Evolutionary conservation across 2,113 vertebrate genomes (phyloP), one percentile per base, ranked within the genome.

Genomic region (Neomonachus schauinslandi): DNA sequence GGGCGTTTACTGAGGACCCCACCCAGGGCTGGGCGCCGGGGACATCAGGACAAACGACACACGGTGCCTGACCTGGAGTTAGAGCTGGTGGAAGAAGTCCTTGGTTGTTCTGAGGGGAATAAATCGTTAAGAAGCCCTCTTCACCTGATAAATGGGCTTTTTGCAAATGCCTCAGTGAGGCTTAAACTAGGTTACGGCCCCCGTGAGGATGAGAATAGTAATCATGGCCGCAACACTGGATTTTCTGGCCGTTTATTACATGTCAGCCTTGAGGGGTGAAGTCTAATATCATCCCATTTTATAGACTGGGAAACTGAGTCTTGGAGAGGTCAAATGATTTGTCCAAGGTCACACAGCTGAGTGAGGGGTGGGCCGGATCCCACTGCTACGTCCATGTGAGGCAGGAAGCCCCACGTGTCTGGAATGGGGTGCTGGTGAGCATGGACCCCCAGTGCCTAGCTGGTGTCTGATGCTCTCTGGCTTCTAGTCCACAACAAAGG

Each of bases 161-260:
- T 49, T 14, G 4, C 26, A 12, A 90, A 63, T 36, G 57, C 67
- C 81, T 87, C 72, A 18, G 0, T 13, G 65, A 95, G 31, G 46
- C 49, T 67, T 79, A 5, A 74, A n/a, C 24, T 81, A 13, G 14
- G 13, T 36, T 26, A 53, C 0, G 31, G 10, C 10, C 51, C 57
- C 19, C 3, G 0, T n/a, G 77, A 51, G 5, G 65, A 51, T 74
- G n/a, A 42, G 0, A 14, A 9, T 2, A 7, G 39, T 22, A 1
- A 13, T 24, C 5, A 31, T 1, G 55, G 31, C 76, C 11, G 22
- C 7, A 7, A 22, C 71, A 2, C 14, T 10, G 67, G 24, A 4
- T 85, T 63, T 97, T 89, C 82, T 33, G 51, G 67, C 71, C 84
- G 2, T 9, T 88, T 46, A 51, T 71, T n/a, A 26, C 1, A n/a